These are phyloP conservation scores for Alligator mississippiensis DNA, from an alignment of 2,113 vertebrate genomes.

Conservation along the genomic window DNA sequence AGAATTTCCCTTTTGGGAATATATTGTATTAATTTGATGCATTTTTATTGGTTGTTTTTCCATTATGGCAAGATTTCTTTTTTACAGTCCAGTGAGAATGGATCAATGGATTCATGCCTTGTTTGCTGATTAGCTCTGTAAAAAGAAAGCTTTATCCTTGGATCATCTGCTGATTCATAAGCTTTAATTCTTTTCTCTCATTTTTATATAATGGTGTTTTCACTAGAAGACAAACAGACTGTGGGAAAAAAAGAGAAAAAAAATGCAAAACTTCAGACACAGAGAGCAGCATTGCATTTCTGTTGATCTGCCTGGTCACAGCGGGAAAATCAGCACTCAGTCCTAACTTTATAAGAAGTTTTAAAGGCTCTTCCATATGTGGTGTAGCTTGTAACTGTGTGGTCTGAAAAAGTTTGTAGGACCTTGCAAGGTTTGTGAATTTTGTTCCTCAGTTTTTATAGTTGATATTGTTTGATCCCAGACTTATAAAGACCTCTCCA, in stretches of 20 bases:
- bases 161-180: background rate
- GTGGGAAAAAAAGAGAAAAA: background rate
- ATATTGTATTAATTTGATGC: background rate
- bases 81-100: background rate
- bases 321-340: background rate
- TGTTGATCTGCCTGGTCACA: background rate
- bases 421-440: background rate
- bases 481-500: background rate
- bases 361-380: background rate
- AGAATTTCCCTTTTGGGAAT: background rate
- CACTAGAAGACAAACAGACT: background rate
- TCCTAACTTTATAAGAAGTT: background rate
- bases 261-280: background rate
- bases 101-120: background rate
- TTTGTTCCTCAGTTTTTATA: background rate
- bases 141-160: background rate
- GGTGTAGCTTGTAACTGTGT: background rate
- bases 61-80: conserved; percentile 10
- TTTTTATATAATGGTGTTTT: background rate
- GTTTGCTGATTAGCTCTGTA: background rate
- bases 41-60: background rate
- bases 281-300: background rate
- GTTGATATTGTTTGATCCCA: background rate
- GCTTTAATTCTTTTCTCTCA: background rate
- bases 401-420: background rate